Evolutionary conservation across 2,797 vertebrate genomes (phyloP).

Genomic region (Sebastes steindachneri): DNA sequence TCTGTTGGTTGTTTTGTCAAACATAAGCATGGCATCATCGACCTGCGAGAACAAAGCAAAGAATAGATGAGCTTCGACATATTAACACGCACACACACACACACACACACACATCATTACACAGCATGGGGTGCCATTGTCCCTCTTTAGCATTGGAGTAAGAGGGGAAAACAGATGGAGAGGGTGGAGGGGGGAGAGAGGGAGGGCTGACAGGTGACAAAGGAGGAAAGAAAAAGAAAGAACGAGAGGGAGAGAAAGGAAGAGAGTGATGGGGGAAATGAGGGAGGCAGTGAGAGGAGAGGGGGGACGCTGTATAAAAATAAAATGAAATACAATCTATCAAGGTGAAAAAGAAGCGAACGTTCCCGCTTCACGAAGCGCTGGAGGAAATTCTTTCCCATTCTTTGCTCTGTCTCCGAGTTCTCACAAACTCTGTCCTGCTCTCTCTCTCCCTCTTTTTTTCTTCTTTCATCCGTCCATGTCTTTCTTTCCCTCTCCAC

Average conservation of each 20-base stretch:
- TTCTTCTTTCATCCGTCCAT: conserved; percentile 53
- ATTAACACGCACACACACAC: conserved; percentile 15
- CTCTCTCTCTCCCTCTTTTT: conserved; percentile 26
- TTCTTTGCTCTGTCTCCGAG: conserved; percentile 42
- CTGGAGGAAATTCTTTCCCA: conserved; percentile 42
- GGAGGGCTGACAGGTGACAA: conserved; percentile 76
- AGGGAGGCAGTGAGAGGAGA: neutral
- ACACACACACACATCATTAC: conserved; percentile 65
- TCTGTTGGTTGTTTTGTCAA: conserved; percentile 99
- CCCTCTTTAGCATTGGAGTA: conserved; percentile 71
- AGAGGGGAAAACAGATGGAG: conserved; percentile 81
- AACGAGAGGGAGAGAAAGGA: conserved; percentile 39
- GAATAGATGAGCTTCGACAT: conserved; percentile 68
- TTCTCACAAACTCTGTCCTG: conserved; percentile 70
- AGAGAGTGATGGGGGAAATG: conserved; percentile 24
- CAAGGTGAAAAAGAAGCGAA: conserved; percentile 49
- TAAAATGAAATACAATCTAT: conserved; percentile 58
- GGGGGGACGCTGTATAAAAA: conserved; percentile 29
- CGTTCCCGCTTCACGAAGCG: conserved; percentile 11
- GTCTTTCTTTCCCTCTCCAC: conserved; percentile 71
- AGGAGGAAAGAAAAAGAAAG: conserved; percentile 58
- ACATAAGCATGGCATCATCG: conserved; percentile 99
- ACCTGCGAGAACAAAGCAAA: conserved; percentile 88
- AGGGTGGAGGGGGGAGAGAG: conserved; percentile 56
- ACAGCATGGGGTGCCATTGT: conserved; percentile 83